Percentiles rank a stretch among this genome's conserved stretches.
Evolutionary conservation across 2,113 vertebrate genomes (phyloP).

Genomic region (Tympanuchus pallidicinctus): DNA sequence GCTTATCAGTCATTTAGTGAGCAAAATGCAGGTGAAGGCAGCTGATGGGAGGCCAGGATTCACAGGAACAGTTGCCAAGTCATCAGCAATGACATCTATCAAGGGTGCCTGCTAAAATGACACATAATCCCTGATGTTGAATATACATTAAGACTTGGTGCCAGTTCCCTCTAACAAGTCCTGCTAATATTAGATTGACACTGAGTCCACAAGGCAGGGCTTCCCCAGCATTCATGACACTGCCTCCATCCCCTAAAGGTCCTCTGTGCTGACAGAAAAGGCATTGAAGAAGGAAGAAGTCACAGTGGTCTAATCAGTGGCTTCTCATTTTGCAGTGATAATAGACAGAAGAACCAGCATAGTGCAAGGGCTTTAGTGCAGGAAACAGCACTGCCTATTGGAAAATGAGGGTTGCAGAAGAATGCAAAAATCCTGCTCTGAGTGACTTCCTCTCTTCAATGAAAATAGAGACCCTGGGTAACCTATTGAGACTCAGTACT

Average conservation of each 20-base stretch:
- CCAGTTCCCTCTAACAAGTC: neutral
- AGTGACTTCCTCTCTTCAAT: neutral
- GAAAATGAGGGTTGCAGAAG: neutral
- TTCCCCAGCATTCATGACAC: neutral
- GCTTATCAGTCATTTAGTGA: accelerated
- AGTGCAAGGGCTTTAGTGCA: neutral
- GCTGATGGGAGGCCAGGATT: neutral
- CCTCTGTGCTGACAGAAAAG: neutral
- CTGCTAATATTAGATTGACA: neutral
- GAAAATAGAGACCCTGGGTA: neutral
- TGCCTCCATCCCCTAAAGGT: neutral
- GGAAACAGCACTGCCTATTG: neutral
- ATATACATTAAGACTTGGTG: neutral
- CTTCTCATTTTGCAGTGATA: neutral
- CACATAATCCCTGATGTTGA: neutral
- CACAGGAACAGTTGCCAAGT: neutral
- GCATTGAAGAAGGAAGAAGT: neutral
- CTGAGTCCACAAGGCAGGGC: neutral
- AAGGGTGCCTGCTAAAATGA: neutral
- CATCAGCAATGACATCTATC: neutral
- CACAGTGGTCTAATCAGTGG: neutral
- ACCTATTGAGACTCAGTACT: neutral
- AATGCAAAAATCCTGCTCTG: neutral
- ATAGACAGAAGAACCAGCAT: neutral
- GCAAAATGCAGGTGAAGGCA: neutral